These are phyloP conservation scores for Lepidocyrtoides sp. DNA, from an alignment of 2,888 invertebrate genomes.

Conservation along the genomic window DNA sequence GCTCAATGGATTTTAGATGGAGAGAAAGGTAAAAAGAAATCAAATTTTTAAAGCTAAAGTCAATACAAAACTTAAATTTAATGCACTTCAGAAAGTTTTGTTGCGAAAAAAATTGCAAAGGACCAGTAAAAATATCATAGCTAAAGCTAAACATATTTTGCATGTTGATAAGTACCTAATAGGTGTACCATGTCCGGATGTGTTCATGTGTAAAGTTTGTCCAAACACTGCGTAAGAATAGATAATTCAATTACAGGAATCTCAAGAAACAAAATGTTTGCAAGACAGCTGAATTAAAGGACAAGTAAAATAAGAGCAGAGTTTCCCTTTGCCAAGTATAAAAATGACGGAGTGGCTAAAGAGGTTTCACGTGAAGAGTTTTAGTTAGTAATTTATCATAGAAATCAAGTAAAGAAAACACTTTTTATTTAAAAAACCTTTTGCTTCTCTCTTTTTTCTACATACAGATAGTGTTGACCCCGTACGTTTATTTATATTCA, in stretches of 20 bases:
- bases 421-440: slow-evolving; percentile 3
- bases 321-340: background rate
- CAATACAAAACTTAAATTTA: background rate
- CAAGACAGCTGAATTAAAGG: background rate
- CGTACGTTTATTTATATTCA: background rate
- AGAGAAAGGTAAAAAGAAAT: no score
- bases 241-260: slow-evolving; percentile 39
- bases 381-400: slow-evolving; percentile 38
- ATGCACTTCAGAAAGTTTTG: background rate
- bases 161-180: background rate
- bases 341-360: background rate
- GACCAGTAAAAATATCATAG: no score
- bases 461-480: background rate
- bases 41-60: no score
- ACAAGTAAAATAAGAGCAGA: background rate
- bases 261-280: slow-evolving; percentile 21
- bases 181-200: background rate
- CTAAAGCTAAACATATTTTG: no score
- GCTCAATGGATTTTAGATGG: no score
- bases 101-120: no score
- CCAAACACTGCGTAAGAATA: background rate
- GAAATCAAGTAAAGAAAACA: slow-evolving; percentile 13
- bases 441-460: background rate
- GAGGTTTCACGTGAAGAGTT: slow-evolving; percentile 17
- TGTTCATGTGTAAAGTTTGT: background rate